Evolutionary conservation across 2,113 vertebrate species (phyloP), one percentile per base, ranked within the genome.

Genomic region (Paramisgurnus dabryanus): DNA sequence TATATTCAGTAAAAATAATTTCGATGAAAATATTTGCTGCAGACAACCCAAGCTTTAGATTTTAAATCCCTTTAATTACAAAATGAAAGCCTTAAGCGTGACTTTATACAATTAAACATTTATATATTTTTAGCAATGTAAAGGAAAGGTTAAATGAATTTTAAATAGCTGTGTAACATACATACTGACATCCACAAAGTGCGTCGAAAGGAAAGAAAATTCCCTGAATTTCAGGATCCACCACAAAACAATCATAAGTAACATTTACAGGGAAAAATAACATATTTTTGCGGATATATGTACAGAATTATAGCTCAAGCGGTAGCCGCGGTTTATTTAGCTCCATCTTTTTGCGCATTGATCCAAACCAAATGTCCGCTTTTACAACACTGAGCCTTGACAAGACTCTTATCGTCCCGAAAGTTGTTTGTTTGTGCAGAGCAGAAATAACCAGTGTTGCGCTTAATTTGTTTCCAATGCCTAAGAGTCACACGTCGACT

Each of bases 121-220:
- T 98, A 97, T 96, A 96, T 95, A 95, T 96, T 96, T 92, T 94
- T 93, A 95, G 93, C 91, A 90, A 96, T 92, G 92, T 86, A 96
- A 96, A 93, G 92, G 95, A 96, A 97, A 92, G 94, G 91, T 93
- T 94, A 98, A 97, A 95, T 95, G 93, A 96, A 90, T 87, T 93
- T 95, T 95, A 95, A 95, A 96, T 97, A 98, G 90, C 95, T 92
- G 96, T 95, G 94, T 95, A 73, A 98, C 96, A 96, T 98, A 99
- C 97, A 98, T 98, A 96, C 94, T 91, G 94, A 96, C 94, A 98
- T 98, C 95, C 96, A 99, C 98, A 98, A 99, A 98, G 98, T 99
- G 98, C 98, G 95, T 98, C 94, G 91, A 96, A 98, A 97, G 96
- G 92, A 94, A 96, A 92, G 77, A 89, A 86, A 89, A 92, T 89